phyloP scores from a whole-genome alignment of 2,888 invertebrate species.

The Caenorhabditis drosophilae region DNA sequence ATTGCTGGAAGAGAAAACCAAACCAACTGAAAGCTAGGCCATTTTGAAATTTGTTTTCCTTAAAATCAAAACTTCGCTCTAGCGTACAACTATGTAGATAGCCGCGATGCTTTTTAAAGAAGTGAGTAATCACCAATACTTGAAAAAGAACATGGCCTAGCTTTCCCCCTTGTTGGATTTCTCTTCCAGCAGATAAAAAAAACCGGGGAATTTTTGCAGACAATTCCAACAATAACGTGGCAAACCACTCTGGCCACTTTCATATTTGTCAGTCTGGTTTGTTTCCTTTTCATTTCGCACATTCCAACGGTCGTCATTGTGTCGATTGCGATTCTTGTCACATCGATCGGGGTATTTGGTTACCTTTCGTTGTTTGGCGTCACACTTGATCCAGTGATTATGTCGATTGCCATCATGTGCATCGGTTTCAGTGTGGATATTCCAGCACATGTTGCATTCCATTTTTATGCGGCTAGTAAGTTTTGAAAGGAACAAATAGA shows the following conservation, averaged over 20 bases:
- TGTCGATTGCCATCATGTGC: conserved; percentile 43
- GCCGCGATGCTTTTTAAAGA: too few species aligned
- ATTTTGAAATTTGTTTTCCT: too few species aligned
- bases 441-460: conserved; percentile 46
- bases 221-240: conserved; percentile 49
- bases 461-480: conserved; percentile 43
- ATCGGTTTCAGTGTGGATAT: conserved; percentile 47
- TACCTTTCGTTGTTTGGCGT: conserved; percentile 35
- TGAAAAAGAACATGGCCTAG: too few species aligned
- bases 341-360: conserved; percentile 40
- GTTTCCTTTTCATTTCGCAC: conserved; percentile 36
- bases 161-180: too few species aligned
- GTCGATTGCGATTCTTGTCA: conserved; percentile 28
- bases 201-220: too few species aligned
- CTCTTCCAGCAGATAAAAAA: too few species aligned
- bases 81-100: too few species aligned
- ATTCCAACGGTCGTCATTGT: conserved; percentile 33
- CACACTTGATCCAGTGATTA: conserved; percentile 40
- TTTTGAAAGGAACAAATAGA: conserved; percentile 1
- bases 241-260: conserved; percentile 42
- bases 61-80: too few species aligned
- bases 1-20: neutral
- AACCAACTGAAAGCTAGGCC: too few species aligned
- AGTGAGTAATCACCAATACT: too few species aligned
- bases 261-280: conserved; percentile 31